A percentile compares a stretch with the other conserved stretches of the same genome.
Conservation (phyloP, 2,113 vertebrate genomes). For the Cyanoramphus novaezelandiae region DNA sequence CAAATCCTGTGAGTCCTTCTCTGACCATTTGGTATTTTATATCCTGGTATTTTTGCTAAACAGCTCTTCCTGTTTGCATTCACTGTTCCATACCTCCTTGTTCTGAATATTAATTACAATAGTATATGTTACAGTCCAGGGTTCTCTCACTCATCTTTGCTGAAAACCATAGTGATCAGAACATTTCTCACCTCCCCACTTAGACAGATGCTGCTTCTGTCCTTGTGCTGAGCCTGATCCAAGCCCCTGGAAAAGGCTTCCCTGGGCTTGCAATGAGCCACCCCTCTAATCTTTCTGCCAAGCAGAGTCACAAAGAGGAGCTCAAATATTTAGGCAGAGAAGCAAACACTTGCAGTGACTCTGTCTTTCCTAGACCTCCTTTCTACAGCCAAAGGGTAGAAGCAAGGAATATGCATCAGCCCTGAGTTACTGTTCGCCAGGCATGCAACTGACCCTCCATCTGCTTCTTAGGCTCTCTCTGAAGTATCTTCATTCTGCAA, state of each 20-base stretch:
- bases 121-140: neutral
- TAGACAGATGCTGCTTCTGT: neutral
- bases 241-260: neutral
- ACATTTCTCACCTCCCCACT: neutral
- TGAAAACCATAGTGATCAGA: neutral
- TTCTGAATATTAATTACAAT: neutral
- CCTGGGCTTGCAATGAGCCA: neutral
- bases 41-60: neutral
- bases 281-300: neutral
- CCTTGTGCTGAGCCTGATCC: neutral
- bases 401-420: neutral
- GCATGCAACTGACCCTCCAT: accelerated
- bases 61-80: neutral
- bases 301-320: neutral
- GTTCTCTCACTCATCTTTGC: neutral
- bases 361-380: neutral
- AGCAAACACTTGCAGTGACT: neutral
- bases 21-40: neutral
- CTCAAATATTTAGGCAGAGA: neutral
- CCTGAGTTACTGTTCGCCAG: neutral
- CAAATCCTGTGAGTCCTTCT: neutral
- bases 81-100: neutral
- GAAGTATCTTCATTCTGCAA: neutral
- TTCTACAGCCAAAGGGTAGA: neutral
- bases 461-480: neutral